Percentiles rank a stretch among this genome's conserved stretches.
Evolutionary conservation across 2,113 vertebrate genomes (phyloP).

Genomic region (Pachypanchax playfairii): DNA sequence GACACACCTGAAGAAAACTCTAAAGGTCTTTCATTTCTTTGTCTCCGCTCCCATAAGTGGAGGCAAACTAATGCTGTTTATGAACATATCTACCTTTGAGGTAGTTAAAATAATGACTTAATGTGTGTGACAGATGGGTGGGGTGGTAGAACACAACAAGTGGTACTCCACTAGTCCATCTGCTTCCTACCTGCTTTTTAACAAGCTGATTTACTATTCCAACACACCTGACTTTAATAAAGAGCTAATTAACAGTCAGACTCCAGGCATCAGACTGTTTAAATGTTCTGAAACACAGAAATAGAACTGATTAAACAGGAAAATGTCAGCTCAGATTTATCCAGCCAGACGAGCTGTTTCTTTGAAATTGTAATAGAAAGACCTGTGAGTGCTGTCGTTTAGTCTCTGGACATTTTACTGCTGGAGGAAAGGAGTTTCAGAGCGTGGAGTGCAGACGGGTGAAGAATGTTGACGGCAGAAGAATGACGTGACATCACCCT

Average conservation of each 20-base stretch:
- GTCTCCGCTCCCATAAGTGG: background rate
- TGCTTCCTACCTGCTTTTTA: background rate
- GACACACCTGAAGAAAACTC: background rate
- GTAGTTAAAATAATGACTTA: too few relatives aligned
- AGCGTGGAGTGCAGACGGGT: slow-evolving; percentile 13
- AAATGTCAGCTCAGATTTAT: slow-evolving; percentile 6
- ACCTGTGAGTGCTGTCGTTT: slow-evolving; percentile 8
- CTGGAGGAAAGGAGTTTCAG: slow-evolving; percentile 3
- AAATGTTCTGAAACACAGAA: slow-evolving; percentile 5
- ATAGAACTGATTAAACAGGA: background rate
- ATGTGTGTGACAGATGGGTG: too few relatives aligned
- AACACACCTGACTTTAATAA: slow-evolving; percentile 4
- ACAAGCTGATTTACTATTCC: background rate
- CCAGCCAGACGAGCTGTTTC: slow-evolving; percentile 5
- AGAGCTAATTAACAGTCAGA: slow-evolving; percentile 19
- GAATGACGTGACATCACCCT: slow-evolving; percentile 11
- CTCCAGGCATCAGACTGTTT: slow-evolving; percentile 7
- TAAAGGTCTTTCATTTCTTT: background rate
- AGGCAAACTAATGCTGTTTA: background rate
- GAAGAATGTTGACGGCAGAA: slow-evolving; percentile 5
- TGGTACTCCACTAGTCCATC: background rate
- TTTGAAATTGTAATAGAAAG: slow-evolving; percentile 23
- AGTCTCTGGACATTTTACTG: background rate
- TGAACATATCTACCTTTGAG: background rate
- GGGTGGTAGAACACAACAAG: background rate